Percentiles rank a stretch among this genome's conserved stretches.
Evolutionary conservation across 2,888 invertebrate genomes (phyloP).

Genomic region (Ptychoptera albimana): DNA sequence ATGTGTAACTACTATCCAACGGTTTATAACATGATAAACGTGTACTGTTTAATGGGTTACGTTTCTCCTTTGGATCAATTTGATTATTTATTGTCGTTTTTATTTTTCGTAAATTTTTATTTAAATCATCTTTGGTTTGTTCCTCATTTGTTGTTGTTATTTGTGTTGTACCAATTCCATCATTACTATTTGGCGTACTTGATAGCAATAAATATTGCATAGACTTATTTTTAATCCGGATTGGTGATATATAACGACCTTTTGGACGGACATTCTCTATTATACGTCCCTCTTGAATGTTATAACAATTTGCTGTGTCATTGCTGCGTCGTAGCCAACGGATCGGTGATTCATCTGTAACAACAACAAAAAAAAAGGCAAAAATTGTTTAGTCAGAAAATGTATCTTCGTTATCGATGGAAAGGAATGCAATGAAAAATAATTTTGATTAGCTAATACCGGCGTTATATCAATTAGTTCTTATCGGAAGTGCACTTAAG

Average conservation of each 20-base stretch:
- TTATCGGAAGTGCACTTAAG: no score
- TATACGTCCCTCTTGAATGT: conserved; percentile 7
- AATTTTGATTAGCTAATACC: no score
- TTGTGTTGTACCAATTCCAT: not conserved
- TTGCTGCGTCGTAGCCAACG: not conserved
- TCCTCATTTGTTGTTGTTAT: not conserved
- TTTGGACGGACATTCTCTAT: conserved; percentile 2
- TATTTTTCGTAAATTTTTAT: no score
- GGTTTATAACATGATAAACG: conserved; percentile 8
- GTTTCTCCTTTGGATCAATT: conserved; percentile 5
- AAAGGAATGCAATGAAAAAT: no score
- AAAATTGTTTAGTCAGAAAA: no score
- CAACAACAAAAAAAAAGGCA: no score
- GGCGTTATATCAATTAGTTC: no score
- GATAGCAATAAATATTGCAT: not conserved
- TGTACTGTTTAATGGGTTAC: conserved; percentile 8
- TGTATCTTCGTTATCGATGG: no score
- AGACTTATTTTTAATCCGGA: conserved; percentile 7
- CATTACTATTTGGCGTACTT: not conserved
- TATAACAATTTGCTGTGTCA: conserved; percentile 7
- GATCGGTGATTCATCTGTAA: no score
- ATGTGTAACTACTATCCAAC: not conserved
- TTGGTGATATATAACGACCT: conserved; percentile 6
- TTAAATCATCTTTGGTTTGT: not conserved
- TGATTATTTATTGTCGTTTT: not conserved